These are phyloP conservation scores for Orestias chungarensis DNA, from an alignment of 2,797 vertebrate genomes.

Conservation along the genomic window DNA sequence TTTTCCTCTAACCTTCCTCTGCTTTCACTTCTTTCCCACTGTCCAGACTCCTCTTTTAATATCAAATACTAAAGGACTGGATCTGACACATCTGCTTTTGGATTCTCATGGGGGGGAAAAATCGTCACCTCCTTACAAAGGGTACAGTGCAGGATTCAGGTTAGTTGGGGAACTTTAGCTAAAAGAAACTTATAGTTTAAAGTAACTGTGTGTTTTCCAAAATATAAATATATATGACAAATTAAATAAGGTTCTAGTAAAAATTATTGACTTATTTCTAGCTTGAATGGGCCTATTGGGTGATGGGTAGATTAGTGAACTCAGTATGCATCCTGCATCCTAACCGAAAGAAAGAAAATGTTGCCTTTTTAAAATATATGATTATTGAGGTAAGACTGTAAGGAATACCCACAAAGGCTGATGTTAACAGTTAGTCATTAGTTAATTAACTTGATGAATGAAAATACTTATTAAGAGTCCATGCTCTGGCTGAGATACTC, in stretches of 20 bases:
- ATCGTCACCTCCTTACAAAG: not conserved
- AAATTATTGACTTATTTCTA: not conserved
- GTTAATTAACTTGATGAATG: not conserved
- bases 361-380: not conserved
- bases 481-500: slow-evolving; percentile 27
- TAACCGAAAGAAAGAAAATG: not conserved
- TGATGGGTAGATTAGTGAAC: not conserved
- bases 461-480: not conserved
- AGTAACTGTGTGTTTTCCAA: not conserved
- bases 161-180: not conserved
- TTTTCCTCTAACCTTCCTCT: slow-evolving; percentile 46
- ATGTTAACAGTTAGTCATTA: not conserved
- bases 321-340: not conserved
- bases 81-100: slow-evolving; percentile 33
- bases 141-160: not conserved
- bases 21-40: slow-evolving; percentile 57
- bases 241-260: too few relatives aligned
- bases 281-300: not conserved
- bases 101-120: slow-evolving; percentile 8
- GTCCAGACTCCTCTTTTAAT: slow-evolving; percentile 39
- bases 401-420: not conserved
- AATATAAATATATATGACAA: not conserved
- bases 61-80: slow-evolving; percentile 42
- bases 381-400: not conserved
- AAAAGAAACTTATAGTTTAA: not conserved